These are phyloP conservation scores for Connochaetes taurinus DNA, from an alignment of 2,113 vertebrate species.

Conservation along the genomic window DNA sequence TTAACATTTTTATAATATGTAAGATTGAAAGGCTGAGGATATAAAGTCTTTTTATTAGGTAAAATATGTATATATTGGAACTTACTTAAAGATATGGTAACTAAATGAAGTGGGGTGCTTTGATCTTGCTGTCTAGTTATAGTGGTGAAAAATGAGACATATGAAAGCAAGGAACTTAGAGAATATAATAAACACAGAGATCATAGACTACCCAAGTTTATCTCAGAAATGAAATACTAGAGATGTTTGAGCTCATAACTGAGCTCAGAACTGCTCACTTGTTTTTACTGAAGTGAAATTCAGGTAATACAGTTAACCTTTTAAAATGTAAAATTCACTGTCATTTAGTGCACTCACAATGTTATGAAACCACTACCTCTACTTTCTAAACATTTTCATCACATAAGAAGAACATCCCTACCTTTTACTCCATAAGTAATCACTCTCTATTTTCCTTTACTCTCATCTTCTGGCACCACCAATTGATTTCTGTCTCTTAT, in stretches of 20 bases:
- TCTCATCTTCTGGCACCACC: background rate
- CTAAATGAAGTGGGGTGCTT: background rate
- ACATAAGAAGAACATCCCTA: background rate
- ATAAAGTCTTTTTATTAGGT: background rate
- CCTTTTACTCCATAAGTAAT: background rate
- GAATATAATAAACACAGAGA: background rate
- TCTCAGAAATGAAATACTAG: background rate
- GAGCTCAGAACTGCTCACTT: background rate
- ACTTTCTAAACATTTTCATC: background rate
- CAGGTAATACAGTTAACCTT: background rate
- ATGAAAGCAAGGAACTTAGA: background rate
- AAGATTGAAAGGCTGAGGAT: background rate
- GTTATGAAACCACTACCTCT: background rate
- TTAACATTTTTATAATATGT: background rate
- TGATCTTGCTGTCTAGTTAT: background rate
- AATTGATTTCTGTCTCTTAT: background rate
- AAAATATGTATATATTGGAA: background rate
- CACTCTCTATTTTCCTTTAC: background rate
- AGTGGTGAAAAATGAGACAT: background rate
- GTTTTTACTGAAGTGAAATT: background rate
- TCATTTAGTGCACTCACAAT: background rate
- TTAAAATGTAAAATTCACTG: background rate
- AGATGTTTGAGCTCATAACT: background rate
- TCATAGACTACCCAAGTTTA: background rate
- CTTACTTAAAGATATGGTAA: background rate